phyloP scores from a whole-genome alignment of 2,797 vertebrate species.

The Synaphobranchus kaupii region DNA sequence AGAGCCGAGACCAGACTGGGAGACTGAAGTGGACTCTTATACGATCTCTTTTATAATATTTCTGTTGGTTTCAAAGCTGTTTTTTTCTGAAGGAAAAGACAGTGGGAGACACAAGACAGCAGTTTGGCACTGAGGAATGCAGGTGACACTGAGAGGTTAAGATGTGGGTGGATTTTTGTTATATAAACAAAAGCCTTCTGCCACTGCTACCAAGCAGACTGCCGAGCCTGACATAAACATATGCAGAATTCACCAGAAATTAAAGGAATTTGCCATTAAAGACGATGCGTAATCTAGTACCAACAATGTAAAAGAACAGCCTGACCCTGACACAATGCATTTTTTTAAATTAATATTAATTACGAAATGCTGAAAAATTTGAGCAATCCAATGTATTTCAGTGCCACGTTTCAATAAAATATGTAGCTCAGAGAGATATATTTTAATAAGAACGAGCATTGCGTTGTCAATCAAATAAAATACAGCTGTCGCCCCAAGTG shows the following conservation, averaged over 20 bases:
- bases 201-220: not conserved
- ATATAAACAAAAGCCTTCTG: not conserved
- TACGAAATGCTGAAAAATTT: not conserved
- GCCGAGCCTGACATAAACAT: not conserved
- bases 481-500: not conserved
- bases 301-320: not conserved
- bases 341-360: not conserved
- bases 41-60: not conserved
- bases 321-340: not conserved
- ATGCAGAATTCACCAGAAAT: not conserved
- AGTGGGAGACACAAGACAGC: not conserved
- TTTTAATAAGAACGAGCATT: not conserved
- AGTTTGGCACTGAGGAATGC: not conserved
- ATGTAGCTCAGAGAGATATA: constrained; percentile 1
- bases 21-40: not conserved
- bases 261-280: not conserved
- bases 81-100: not conserved
- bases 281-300: not conserved
- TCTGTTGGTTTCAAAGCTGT: not conserved
- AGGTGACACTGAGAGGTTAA: not conserved
- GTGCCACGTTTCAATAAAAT: not conserved
- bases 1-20: not conserved
- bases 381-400: not conserved
- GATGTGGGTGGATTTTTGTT: not conserved
- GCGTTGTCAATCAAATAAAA: not conserved